Conservation (phyloP, 2,797 vertebrate genomes). For the Chanos chanos region DNA sequence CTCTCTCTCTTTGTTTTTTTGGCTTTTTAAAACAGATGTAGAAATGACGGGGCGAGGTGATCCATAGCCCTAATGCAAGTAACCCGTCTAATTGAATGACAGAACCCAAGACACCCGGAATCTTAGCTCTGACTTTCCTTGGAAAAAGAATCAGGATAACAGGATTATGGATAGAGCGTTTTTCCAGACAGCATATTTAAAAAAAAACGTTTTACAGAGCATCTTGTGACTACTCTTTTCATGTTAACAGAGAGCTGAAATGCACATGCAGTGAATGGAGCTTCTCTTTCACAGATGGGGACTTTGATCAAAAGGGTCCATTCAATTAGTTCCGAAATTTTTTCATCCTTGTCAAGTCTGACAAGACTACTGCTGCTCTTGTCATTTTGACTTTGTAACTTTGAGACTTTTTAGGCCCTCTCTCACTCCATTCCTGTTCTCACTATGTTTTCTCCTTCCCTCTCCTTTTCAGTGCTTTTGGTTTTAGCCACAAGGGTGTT, state of each 20-base stretch:
- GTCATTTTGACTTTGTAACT: too few relatives aligned
- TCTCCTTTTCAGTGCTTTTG: too few relatives aligned
- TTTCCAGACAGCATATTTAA: conserved; percentile 29
- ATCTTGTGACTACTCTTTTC: conserved; percentile 18
- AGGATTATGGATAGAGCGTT: conserved; percentile 13
- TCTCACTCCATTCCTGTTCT: too few relatives aligned
- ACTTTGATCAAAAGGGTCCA: conserved; percentile 6
- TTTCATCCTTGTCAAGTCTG: too few relatives aligned
- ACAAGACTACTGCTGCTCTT: too few relatives aligned
- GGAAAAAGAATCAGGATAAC: conserved; percentile 4
- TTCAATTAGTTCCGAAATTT: too few relatives aligned
- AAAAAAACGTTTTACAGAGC: conserved; percentile 2
- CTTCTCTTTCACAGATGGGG: not conserved
- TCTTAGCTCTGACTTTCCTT: conserved; percentile 9
- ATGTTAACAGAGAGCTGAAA: conserved; percentile 26
- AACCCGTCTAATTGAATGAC: not conserved
- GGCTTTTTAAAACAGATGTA: not conserved
- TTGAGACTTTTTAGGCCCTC: too few relatives aligned
- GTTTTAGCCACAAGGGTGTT: too few relatives aligned
- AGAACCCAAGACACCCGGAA: not conserved
- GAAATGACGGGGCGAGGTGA: conserved; percentile 25
- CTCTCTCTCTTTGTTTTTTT: too few relatives aligned
- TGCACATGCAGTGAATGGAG: conserved; percentile 14
- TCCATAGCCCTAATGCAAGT: conserved; percentile 10
- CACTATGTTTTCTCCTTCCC: too few relatives aligned